Evolutionary conservation across 1,140 invertebrate genomes (phyloP).

Genomic region (Argopecten irradians): DNA sequence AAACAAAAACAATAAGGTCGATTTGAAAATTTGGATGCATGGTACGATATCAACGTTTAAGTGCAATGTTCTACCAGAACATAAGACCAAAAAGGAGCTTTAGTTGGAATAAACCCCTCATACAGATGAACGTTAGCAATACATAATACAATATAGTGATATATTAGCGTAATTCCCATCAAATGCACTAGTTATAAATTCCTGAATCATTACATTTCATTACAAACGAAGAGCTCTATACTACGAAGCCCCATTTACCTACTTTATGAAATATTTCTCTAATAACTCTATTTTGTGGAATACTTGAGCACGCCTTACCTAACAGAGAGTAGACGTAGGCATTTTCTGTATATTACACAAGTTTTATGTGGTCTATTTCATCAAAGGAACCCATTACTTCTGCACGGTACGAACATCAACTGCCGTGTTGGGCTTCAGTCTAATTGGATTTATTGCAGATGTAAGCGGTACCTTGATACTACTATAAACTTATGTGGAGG

Average conservation of each 20-base stretch:
- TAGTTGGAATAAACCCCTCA: no score
- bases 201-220: not conserved
- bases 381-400: not conserved
- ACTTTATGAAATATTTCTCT: not conserved
- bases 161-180: not conserved
- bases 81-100: no score
- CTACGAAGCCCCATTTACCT: not conserved
- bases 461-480: not conserved
- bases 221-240: not conserved
- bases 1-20: no score
- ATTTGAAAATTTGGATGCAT: no score
- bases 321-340: not conserved
- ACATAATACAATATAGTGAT: no score
- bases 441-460: not conserved
- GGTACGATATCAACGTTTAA: no score
- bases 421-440: not conserved
- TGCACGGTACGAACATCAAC: not conserved
- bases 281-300: not conserved
- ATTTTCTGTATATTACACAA: not conserved
- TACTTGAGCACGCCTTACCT: not conserved
- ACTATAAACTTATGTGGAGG: not conserved
- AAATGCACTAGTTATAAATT: not conserved
- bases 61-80: no score
- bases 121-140: no score
- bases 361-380: not conserved